phyloP scores from a whole-genome alignment of 92 coral and sea anemone genomes.

The Zoanthus sansibaricus region DNA sequence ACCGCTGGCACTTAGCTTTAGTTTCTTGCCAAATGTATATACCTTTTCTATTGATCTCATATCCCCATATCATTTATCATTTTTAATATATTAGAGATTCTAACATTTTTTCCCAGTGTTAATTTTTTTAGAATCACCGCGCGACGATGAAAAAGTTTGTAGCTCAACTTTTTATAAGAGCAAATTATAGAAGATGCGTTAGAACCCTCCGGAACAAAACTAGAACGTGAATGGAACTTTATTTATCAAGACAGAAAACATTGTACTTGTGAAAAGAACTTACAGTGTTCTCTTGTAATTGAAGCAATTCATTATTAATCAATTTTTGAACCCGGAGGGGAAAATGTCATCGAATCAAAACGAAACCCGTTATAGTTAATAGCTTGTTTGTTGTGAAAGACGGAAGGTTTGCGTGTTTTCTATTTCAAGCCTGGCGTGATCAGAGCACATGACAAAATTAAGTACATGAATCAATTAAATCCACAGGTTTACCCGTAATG shows the following conservation, averaged over 20 bases:
- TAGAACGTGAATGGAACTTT: not conserved
- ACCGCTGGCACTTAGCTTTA: too few species aligned
- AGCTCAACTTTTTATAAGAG: too few species aligned
- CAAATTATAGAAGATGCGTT: not conserved
- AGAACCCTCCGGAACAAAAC: not conserved
- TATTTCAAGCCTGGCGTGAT: slow-evolving; percentile 5
- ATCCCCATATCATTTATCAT: too few species aligned
- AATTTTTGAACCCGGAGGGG: too few species aligned
- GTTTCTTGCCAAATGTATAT: too few species aligned
- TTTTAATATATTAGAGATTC: too few species aligned
- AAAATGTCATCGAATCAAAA: not conserved
- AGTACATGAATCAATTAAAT: not conserved
- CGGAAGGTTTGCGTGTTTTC: not conserved
- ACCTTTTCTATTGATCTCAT: too few species aligned
- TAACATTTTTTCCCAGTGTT: too few species aligned
- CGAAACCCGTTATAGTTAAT: not conserved
- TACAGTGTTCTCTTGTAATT: not conserved
- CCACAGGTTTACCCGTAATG: not conserved
- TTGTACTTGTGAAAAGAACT: not conserved
- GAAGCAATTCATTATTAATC: not conserved
- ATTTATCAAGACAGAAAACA: not conserved
- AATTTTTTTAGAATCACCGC: too few species aligned
- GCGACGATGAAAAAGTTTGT: too few species aligned
- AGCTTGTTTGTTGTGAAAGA: not conserved
- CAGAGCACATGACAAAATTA: not conserved